Base-by-base conservation (phyloP, 2,888 invertebrate genomes). In the Mythimna albipuncta region DNA sequence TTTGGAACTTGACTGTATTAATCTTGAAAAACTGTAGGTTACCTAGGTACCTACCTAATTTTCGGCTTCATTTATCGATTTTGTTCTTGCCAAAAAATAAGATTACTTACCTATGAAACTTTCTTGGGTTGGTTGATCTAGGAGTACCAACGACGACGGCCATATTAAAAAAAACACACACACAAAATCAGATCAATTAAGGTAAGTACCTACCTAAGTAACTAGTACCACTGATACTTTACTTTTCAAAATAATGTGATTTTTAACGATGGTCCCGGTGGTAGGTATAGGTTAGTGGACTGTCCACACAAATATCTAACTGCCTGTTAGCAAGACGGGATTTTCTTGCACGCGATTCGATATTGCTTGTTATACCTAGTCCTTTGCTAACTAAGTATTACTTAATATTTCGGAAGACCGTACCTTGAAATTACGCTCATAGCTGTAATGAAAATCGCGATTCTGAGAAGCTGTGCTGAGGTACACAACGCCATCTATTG, bases 401-500 rank as follows among this genome's bases (percentile, higher is more conserved):
- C 41, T 6, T 16, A 47, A 16, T 13, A 9, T 16, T 55, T 47
- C 1, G 21, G 35, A 26, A 26, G 26, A 26, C 1, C 26, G 26
- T 26, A 26, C 2, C 26, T 26, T 26, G 26, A 26, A 26, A 32
- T 32, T 54, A 54, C n/a, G 16, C 9, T 10, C 9, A 6, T 13
- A 69, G 2, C 6, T 26, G 21, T 47, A 38, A 10, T 19, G 10
- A 11, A 63, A 19, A 21, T 7, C 26, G 55, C 21, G 13, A 38
- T 64, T 47, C 16, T 64, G 19, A 3, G 13, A 26, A 32, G 16
- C 2, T 32, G 4, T 32, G 32, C 10, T 5, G 16, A 50, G 67
- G 67, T 59, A 11, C 2, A 26, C 78, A 62, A 44, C 62, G 75
- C 78, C 78, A 75, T 77, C 75, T 75, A 62, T n/a, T 21, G 44